A percentile compares a stretch with the other conserved stretches of the same genome.
Conservation (phyloP, 1,140 invertebrate genomes). For the Drepana arcuata region DNA sequence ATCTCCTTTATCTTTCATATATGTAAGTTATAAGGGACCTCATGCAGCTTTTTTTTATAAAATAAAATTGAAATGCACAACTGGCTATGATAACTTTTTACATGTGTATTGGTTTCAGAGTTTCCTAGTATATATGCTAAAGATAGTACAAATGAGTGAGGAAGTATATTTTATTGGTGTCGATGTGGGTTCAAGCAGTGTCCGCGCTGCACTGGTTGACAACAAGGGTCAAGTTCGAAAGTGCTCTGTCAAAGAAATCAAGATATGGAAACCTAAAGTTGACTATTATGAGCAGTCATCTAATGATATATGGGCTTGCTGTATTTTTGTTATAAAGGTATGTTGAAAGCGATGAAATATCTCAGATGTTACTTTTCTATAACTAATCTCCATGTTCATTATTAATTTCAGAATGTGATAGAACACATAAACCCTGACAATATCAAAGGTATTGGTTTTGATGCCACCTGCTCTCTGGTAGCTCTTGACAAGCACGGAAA, state of each 20-base stretch:
- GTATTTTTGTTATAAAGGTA: conserved; percentile 80
- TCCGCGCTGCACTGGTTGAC: conserved; percentile 84
- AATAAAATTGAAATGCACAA: too few relatives aligned
- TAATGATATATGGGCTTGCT: conserved; percentile 88
- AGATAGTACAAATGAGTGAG: conserved; percentile 19
- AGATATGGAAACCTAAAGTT: conserved; percentile 83
- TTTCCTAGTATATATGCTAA: too few relatives aligned
- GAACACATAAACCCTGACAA: conserved; percentile 68
- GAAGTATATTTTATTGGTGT: conserved; percentile 86
- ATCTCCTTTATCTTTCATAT: too few relatives aligned
- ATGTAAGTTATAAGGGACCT: too few relatives aligned
- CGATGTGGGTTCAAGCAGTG: conserved; percentile 94
- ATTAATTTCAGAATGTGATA: conserved; percentile 74
- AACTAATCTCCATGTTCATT: too few relatives aligned
- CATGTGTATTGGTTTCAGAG: too few relatives aligned
- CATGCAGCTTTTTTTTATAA: too few relatives aligned
- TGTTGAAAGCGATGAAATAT: too few relatives aligned
- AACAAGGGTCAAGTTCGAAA: conserved; percentile 78
- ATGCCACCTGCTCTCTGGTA: conserved; percentile 96
- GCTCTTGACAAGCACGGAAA: conserved; percentile 80
- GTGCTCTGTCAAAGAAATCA: conserved; percentile 76
- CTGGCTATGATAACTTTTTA: too few relatives aligned
- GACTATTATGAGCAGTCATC: conserved; percentile 95
- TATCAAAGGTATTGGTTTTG: conserved; percentile 92
- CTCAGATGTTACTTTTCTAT: too few relatives aligned